Evolutionary conservation across 2,888 invertebrate genomes (phyloP).

Genomic region (Aspidiotus destructor): DNA sequence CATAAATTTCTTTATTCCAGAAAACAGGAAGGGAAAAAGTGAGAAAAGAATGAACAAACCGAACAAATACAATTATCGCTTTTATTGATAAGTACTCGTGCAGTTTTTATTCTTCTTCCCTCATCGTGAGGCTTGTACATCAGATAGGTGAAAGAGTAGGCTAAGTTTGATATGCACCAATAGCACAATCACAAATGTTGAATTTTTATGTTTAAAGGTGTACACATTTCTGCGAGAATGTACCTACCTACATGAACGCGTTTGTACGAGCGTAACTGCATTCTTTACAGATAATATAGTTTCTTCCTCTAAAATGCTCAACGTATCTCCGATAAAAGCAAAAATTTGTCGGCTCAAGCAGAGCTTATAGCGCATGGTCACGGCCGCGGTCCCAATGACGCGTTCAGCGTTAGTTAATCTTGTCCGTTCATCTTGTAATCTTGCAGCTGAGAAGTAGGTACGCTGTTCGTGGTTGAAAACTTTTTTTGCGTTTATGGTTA

Average conservation of each 20-base stretch:
- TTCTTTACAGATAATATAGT: constrained; percentile 2
- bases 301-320: neutral
- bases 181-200: neutral
- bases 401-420: neutral
- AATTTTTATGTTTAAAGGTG: neutral
- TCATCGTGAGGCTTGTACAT: neutral
- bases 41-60: too few species aligned
- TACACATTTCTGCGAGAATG: too few species aligned
- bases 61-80: constrained; percentile 24
- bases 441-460: neutral
- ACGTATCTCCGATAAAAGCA: neutral
- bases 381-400: neutral
- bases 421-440: neutral
- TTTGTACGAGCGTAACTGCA: neutral
- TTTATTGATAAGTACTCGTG: constrained; percentile 26
- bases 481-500: constrained; percentile 4
- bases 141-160: neutral
- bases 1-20: constrained; percentile 1
- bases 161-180: neutral
- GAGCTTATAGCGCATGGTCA: neutral
- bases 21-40: neutral
- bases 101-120: constrained; percentile 14
- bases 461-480: neutral
- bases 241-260: neutral
- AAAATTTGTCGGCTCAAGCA: neutral